Evolutionary conservation across 2,888 invertebrate genomes (phyloP), one percentile per base, ranked within the genome.

Genomic region (Torymus texanus): DNA sequence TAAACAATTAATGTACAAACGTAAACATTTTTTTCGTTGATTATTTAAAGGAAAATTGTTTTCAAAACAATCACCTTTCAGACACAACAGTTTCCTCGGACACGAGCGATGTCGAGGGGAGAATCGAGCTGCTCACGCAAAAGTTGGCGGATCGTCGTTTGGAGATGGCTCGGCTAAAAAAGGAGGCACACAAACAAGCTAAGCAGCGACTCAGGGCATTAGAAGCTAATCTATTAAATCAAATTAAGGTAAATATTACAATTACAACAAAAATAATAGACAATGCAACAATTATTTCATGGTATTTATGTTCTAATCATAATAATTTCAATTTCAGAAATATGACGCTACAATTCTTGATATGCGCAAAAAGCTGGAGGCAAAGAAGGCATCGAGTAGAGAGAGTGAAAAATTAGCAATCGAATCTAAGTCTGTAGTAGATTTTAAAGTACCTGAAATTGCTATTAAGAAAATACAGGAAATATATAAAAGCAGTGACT

Each of bases 1-100:
- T n/a, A 66, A 71, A 61, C 50, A 55, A 2, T 62, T 71, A 18
- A 65, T 24, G 59, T 51, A 2, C 1, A 14, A 67, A 56, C 58
- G 10, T 62, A 58, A 78, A 74, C 29, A 41, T 68, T 56, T 50
- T 24, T 55, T n/a, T 72, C 51, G 14, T 24, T 72, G 55, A 14
- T 59, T 53, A 72, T 65, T 50, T 41, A 56, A 65, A 70, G 50
- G n/a, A 51, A 73, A 62, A 53, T 61, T 59, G 13, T 76, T 81
- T 76, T 72, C 13, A 50, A 79, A 77, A 79, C 21, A 66, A 41
- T 58, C 13, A 73, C 18, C 29, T 77, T 80, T 12, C 79, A 89
- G 90, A 90, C 84, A 88, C 89, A 58, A 89, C 90, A 12, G 81
- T 89, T 78, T 90, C 90, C 12, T 90, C 90, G 11, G 90, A 90